Conservation (phyloP, 2,113 vertebrate genomes). For the Australoheros scitulus region DNA sequence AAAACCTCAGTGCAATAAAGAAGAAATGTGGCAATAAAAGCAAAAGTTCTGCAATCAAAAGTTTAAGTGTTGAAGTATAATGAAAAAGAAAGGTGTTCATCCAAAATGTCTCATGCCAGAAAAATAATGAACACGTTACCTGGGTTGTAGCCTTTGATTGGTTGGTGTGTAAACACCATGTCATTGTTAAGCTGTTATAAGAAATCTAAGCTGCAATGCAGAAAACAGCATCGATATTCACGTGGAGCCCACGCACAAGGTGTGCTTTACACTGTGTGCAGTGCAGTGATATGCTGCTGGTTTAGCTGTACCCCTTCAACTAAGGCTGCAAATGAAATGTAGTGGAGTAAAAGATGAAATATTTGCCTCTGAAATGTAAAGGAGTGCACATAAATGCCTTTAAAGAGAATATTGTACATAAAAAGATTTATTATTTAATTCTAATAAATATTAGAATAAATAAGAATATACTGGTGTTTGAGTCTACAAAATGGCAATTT, state of each 20-base stretch:
- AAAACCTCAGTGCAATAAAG: neutral
- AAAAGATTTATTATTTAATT: neutral
- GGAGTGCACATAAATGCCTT: neutral
- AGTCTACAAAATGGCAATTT: too few species aligned
- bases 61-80: neutral
- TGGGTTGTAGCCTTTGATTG: neutral
- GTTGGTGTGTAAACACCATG: neutral
- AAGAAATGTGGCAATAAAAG: neutral
- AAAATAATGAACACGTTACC: neutral
- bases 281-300: neutral
- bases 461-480: too few species aligned
- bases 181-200: too few species aligned
- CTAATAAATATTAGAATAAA: accelerated
- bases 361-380: too few species aligned
- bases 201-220: neutral
- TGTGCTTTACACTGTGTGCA: neutral
- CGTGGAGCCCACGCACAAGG: neutral
- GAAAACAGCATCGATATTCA: accelerated
- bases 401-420: accelerated
- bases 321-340: neutral
- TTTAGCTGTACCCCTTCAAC: neutral
- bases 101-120: neutral
- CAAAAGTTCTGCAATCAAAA: neutral
- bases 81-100: neutral
- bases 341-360: too few species aligned